Conservation (phyloP, 2,888 invertebrate genomes). For the Autographa gamma region DNA sequence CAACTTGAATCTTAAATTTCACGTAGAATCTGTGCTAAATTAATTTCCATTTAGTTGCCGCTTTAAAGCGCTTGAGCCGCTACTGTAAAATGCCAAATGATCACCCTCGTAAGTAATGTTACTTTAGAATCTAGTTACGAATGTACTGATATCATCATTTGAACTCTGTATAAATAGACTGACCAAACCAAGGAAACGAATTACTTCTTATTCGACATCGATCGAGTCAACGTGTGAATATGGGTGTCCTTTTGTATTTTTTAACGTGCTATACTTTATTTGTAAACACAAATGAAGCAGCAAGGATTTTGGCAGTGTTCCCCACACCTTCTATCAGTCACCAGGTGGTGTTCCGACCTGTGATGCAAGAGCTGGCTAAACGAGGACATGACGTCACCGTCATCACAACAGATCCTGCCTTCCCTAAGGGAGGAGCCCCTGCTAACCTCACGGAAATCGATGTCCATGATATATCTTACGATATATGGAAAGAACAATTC, state of each 20-base stretch:
- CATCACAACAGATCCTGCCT: constrained; percentile 43
- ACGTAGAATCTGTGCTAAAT: too few species aligned
- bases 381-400: constrained; percentile 28
- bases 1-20: too few species aligned
- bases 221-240: constrained; percentile 20
- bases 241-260: constrained; percentile 8
- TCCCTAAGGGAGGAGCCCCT: constrained; percentile 65
- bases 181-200: background rate
- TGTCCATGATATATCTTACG: constrained; percentile 70
- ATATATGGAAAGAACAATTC: constrained; percentile 26
- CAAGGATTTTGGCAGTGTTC: constrained; percentile 61
- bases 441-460: constrained; percentile 72
- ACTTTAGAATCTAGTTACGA: too few species aligned
- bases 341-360: constrained; percentile 74
- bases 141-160: background rate
- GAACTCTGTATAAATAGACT: background rate
- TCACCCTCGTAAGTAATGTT: too few species aligned
- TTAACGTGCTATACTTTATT: constrained; percentile 16
- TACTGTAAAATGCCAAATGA: too few species aligned
- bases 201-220: background rate
- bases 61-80: too few species aligned
- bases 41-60: too few species aligned
- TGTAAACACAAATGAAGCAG: constrained; percentile 33
- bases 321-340: constrained; percentile 80
- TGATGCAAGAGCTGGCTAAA: constrained; percentile 74